Evolutionary conservation across 2,888 invertebrate genomes (phyloP).

Genomic region (Phania funesta): DNA sequence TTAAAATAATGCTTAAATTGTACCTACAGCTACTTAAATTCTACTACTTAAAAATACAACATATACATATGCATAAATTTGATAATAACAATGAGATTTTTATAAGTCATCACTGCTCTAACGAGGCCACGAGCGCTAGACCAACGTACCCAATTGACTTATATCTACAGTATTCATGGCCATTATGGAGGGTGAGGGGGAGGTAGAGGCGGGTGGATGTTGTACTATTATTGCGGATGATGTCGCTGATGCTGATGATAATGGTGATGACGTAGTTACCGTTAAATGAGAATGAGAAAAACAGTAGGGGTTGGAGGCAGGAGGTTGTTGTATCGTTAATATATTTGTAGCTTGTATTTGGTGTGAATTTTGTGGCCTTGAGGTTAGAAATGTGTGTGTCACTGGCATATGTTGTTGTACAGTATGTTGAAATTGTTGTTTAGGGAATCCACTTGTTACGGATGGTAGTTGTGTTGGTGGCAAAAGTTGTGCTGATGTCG

Average conservation of each 20-base stretch:
- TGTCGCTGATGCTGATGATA: constrained; percentile 5
- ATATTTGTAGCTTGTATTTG: constrained; percentile 48
- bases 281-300: not conserved
- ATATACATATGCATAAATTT: not conserved
- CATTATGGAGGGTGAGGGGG: constrained; percentile 58
- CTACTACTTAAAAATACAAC: constrained; percentile 1
- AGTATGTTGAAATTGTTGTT: constrained; percentile 51
- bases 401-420: constrained; percentile 50
- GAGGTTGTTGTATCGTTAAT: constrained; percentile 34
- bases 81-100: constrained; percentile 22
- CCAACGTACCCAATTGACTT: constrained; percentile 70
- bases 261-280: constrained; percentile 39
- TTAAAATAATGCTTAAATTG: constrained; percentile 8
- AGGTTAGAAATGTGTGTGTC: constrained; percentile 53
- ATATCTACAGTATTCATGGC: constrained; percentile 68
- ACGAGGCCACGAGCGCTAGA: constrained; percentile 53
- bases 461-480: not conserved
- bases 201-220: constrained; percentile 41
- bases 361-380: constrained; percentile 55
- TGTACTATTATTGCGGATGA: constrained; percentile 7
- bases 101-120: constrained; percentile 9
- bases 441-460: constrained; percentile 49
- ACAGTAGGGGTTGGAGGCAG: not conserved
- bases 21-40: constrained; percentile 15
- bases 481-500: constrained; percentile 19